Percentiles rank a stretch among this genome's conserved stretches.
phyloP scores from a whole-genome alignment of 2,797 vertebrate genomes.

The Enteromius mattozi region DNA sequence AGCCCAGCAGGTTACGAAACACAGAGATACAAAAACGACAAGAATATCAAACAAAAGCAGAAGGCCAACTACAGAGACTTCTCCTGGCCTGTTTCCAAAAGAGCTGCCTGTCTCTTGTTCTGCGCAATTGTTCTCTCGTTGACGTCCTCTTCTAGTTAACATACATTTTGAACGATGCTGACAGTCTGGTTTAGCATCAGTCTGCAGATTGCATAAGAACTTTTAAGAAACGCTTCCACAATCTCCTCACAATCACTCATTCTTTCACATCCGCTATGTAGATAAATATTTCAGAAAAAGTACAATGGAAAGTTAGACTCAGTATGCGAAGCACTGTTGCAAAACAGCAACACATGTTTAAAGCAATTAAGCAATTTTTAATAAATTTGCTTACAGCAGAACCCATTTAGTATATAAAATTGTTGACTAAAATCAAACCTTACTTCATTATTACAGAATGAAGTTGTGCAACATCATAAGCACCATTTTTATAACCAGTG shows the following conservation, averaged over 20 bases:
- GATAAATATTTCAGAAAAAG: conserved; percentile 12
- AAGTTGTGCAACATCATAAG: background rate
- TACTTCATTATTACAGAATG: background rate
- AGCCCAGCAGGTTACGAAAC: conserved; percentile 41
- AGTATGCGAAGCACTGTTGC: conserved; percentile 6
- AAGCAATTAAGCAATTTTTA: background rate
- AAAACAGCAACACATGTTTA: background rate
- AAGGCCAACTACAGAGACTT: conserved; percentile 27
- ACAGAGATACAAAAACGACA: conserved; percentile 29
- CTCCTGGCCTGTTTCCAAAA: conserved; percentile 43
- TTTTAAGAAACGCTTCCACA: background rate
- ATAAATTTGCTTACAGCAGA: background rate
- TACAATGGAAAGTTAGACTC: conserved; percentile 14
- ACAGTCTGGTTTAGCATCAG: conserved; percentile 36
- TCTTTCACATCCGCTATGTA: background rate
- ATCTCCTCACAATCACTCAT: conserved; percentile 11
- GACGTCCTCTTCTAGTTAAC: conserved; percentile 19
- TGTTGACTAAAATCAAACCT: background rate
- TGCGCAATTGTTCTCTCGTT: conserved; percentile 25
- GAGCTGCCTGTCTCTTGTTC: conserved; percentile 45
- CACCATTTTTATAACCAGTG: background rate
- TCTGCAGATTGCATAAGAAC: conserved; percentile 14
- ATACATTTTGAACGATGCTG: conserved; percentile 57
- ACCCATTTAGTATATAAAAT: background rate
- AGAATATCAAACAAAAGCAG: conserved; percentile 38